Evolutionary conservation across 1,140 invertebrate genomes (phyloP), one percentile per base, ranked within the genome.

Genomic region (Muscidifurax raptorellus): DNA sequence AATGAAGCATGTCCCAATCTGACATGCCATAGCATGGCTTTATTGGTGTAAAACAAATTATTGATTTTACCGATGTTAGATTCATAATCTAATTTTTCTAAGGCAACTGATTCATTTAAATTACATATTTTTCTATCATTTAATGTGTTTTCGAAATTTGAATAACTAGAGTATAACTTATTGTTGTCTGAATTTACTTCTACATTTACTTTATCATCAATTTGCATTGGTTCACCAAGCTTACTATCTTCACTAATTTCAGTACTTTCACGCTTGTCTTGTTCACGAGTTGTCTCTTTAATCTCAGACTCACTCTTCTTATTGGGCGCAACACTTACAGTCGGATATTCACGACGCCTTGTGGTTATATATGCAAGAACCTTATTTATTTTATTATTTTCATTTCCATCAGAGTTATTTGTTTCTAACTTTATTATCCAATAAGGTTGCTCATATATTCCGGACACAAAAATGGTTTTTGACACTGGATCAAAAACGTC

Each of bases 1-100:
- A 72, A 22, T 18, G 36, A 75, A 30, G 72, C 72, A n/a, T 75
- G 72, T 22, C 25, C 72, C 13, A 75, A n/a, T 44, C 36, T 75
- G n/a, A 28, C n/a, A 25, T 75, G 18, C 72, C 72, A 75, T 66
- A 67, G 36, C 52, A 86, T 66, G n/a, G 76, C 82, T 66, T 79
- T 86, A 87, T 72, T 72, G 1, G 25, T 72, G 15, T 67, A 30
- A 9, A 13, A 32, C 28, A 18, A 72, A 6, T 67, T 44, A 15
- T 22, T 47, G 18, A 78, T 44, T n/a, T 25, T 67, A 9, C 18
- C 12, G 22, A 67, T 67, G 6, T 25, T 10, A n/a, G 22, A 13
- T 1, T 67, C 7, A n/a, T n/a, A 25, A 9, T 67, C 27, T 18
- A 67, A 2, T 4, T 7, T 25, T 67, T 67, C 64, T 25, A 25